phyloP scores from a whole-genome alignment of 2,113 vertebrate species.

The Trogon melanurus region DNA sequence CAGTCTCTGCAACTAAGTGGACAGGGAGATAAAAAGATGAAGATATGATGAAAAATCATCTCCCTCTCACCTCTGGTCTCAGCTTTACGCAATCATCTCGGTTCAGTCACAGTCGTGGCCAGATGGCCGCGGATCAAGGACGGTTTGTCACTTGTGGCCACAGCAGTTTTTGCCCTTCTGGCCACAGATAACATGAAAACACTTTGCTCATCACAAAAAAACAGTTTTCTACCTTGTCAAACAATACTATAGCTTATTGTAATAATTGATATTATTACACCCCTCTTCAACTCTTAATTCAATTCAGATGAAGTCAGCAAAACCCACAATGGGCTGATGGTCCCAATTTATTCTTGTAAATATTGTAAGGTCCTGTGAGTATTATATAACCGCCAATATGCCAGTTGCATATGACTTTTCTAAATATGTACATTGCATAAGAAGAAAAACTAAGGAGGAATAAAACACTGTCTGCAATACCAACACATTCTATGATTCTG shows the following conservation, averaged over 20 bases:
- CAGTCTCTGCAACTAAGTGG: slow-evolving; percentile 7
- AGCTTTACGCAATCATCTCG: not conserved
- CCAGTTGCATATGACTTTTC: not conserved
- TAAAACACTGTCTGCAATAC: not conserved
- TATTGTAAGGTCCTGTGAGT: not conserved
- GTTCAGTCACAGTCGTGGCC: not conserved
- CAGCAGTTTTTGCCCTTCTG: not conserved
- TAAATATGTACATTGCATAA: not conserved
- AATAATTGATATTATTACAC: not conserved
- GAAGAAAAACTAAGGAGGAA: not conserved
- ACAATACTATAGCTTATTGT: not conserved
- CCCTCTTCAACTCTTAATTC: not conserved
- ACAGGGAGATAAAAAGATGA: not conserved
- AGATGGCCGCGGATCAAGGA: not conserved
- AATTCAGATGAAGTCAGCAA: not conserved
- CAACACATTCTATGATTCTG: not conserved
- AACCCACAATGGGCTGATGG: not conserved
- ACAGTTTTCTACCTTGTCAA: not conserved
- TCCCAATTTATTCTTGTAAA: not conserved
- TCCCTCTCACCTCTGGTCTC: not conserved
- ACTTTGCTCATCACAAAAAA: not conserved
- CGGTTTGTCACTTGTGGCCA: not conserved
- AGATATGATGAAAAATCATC: not conserved
- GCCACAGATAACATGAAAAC: not conserved
- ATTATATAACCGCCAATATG: not conserved